Percentiles rank a stretch among this genome's conserved stretches.
Conservation (phyloP, 2,888 invertebrate species). For the Brenthis ino region DNA sequence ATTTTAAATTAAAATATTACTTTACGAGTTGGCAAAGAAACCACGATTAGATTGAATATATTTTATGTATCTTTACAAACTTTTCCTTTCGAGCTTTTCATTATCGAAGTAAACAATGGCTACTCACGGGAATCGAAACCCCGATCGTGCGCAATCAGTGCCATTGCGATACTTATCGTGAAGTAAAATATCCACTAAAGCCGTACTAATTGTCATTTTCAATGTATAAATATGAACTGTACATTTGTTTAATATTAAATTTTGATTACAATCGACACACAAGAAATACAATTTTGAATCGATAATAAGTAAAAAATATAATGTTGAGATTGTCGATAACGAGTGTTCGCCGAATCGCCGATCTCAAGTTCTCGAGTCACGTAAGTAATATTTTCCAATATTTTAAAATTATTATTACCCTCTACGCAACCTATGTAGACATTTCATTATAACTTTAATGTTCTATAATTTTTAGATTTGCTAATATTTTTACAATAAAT, state of each 20-base stretch:
- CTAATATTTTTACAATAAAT: not conserved
- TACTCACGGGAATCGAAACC: too few relatives aligned
- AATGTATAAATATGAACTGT: conserved; percentile 5
- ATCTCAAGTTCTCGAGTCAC: conserved; percentile 29
- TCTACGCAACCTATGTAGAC: not conserved
- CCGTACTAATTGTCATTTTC: too few relatives aligned
- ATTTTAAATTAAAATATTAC: conserved; percentile 9
- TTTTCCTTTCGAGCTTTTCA: too few relatives aligned
- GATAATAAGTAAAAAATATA: conserved; percentile 29
- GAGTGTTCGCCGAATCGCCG: conserved; percentile 28
- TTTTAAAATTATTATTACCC: conserved; percentile 8
- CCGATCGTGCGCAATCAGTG: too few relatives aligned
- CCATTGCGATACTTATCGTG: too few relatives aligned
- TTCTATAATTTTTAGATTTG: too few relatives aligned
- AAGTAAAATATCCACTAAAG: too few relatives aligned
- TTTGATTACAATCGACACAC: conserved; percentile 26
- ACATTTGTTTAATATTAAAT: conserved; percentile 12
- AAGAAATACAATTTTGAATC: conserved; percentile 11
- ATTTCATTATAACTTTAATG: too few relatives aligned
- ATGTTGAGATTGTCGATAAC: conserved; percentile 27
- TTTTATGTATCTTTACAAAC: not conserved
- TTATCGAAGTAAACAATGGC: too few relatives aligned
- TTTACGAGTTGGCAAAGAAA: conserved; percentile 6
- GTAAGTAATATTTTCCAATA: conserved; percentile 26
- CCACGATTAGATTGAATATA: not conserved